Conservation (phyloP, 2,113 vertebrate genomes). For the Phalacrocorax carbo region DNA sequence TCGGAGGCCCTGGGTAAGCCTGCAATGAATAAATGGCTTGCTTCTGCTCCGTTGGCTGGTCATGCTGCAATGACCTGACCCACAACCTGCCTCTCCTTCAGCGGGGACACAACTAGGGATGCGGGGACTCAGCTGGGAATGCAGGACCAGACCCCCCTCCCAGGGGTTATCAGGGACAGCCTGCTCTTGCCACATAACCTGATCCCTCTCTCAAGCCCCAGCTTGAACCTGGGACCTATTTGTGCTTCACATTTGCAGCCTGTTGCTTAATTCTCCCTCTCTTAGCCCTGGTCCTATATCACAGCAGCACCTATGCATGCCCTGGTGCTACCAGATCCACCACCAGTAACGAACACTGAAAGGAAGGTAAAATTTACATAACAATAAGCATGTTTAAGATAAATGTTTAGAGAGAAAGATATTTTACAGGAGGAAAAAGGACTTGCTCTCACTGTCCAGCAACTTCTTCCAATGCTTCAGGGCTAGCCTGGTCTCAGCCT, state of each 20-base stretch:
- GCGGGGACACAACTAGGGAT: background rate
- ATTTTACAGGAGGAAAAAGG: background rate
- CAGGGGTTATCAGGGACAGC: background rate
- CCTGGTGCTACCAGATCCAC: background rate
- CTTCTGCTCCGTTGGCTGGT: background rate
- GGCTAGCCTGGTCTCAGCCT: background rate
- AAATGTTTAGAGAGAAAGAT: background rate
- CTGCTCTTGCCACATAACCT: background rate
- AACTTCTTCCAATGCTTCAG: background rate
- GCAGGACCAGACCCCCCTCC: background rate
- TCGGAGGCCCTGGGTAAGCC: background rate
- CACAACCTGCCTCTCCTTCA: background rate
- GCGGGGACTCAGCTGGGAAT: fast-evolving
- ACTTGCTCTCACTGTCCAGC: background rate
- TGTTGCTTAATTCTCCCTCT: background rate
- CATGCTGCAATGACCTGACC: background rate
- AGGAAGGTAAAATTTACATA: background rate
- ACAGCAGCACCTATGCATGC: fast-evolving
- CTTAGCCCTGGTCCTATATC: background rate
- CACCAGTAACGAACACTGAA: fast-evolving
- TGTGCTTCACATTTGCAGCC: background rate
- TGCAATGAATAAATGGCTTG: background rate
- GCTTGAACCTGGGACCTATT: background rate
- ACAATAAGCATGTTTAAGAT: background rate
- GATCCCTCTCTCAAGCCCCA: background rate